Conservation (phyloP, 2,113 vertebrate genomes). For the Brienomyrus brachyistius region DNA sequence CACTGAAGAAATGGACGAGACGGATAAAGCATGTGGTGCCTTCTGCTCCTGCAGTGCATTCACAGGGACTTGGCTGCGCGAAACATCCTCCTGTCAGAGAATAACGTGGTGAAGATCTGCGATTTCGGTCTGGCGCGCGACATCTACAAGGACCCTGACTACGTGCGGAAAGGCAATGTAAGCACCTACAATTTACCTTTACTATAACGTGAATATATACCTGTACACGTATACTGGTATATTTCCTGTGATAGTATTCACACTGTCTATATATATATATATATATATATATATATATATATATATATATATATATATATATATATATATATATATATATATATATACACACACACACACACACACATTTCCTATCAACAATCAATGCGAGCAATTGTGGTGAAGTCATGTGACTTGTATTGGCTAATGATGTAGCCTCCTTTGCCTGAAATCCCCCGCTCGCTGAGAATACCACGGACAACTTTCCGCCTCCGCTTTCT, state of each 20-base stretch:
- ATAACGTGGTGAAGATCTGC: conserved; percentile 96
- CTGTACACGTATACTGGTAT: background rate
- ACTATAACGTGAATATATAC: background rate
- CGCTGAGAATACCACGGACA: background rate
- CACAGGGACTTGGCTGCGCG: conserved; percentile 95
- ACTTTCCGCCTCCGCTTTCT: background rate
- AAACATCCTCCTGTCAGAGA: conserved; percentile 93
- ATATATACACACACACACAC: background rate
- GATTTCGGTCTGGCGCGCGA: conserved; percentile 95
- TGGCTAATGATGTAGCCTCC: background rate
- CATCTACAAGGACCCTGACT: conserved; percentile 98
- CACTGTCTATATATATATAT: background rate
- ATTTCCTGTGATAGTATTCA: background rate
- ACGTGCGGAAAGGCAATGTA: conserved; percentile 96
- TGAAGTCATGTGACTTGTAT: background rate
- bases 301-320: too few relatives aligned
- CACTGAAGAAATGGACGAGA: background rate
- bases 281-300: too few relatives aligned
- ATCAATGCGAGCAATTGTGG: background rate
- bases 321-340: too few relatives aligned
- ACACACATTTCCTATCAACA: background rate
- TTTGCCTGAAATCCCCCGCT: background rate
- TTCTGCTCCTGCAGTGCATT: conserved; percentile 68
- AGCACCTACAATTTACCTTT: conserved; percentile 38
- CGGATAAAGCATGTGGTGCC: background rate